Percentiles rank a stretch among this genome's conserved stretches.
Conservation (phyloP, 1,140 invertebrate genomes). For the Cydia splendana region DNA sequence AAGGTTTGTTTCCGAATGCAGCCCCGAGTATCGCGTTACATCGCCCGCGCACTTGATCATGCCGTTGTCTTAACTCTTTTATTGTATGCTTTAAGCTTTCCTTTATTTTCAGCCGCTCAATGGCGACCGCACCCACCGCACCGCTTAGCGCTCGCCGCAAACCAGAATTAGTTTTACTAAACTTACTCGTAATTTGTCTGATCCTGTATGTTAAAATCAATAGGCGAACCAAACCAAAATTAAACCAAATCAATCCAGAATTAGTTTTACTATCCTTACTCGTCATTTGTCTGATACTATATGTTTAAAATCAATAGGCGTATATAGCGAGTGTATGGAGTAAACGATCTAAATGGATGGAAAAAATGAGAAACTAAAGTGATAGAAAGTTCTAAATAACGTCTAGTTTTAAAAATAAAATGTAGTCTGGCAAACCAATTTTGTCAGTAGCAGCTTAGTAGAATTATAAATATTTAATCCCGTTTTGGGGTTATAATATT, state of each 20-base stretch:
- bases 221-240: too few relatives aligned
- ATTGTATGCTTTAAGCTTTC: slow-evolving; percentile 56
- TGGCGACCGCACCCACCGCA: slow-evolving; percentile 57
- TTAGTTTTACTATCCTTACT: slow-evolving; percentile 40
- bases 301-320: too few relatives aligned
- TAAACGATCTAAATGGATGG: too few relatives aligned
- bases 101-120: slow-evolving; percentile 60
- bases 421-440: too few relatives aligned
- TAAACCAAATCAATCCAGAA: slow-evolving; percentile 46
- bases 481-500: too few relatives aligned
- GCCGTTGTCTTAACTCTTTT: slow-evolving; percentile 69
- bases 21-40: slow-evolving; percentile 67
- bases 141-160: slow-evolving; percentile 62
- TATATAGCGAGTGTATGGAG: background rate
- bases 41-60: slow-evolving; percentile 73
- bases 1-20: background rate
- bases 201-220: slow-evolving; percentile 55
- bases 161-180: slow-evolving; percentile 45
- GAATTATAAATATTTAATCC: too few relatives aligned
- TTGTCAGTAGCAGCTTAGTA: too few relatives aligned
- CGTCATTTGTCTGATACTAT: slow-evolving; percentile 45
- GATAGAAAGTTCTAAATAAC: too few relatives aligned
- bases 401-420: too few relatives aligned
- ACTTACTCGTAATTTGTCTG: slow-evolving; percentile 38
- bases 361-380: too few relatives aligned